Evolutionary conservation across 2,113 vertebrate genomes (phyloP), one percentile per base, ranked within the genome.

Genomic region (Burhinus oedicnemus): DNA sequence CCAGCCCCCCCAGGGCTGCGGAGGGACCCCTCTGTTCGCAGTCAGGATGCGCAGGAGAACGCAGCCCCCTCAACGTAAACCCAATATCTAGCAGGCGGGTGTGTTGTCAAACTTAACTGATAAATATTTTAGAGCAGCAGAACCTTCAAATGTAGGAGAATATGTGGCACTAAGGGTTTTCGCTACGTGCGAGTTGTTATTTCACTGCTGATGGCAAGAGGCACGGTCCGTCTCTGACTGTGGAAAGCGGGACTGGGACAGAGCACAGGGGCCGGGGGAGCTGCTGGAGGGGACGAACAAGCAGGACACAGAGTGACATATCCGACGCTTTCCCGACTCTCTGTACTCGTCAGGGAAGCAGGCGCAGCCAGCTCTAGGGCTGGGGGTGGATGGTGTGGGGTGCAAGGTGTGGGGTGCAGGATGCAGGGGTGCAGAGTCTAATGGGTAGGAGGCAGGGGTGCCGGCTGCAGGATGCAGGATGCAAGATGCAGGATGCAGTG

Each of bases 151-250:
- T 3, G 27, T 8, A 40, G 74, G 55, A 21, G 52, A n/a, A 44
- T 21, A 15, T 6, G 72, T 45, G 79, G 30, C 4, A 0, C 55
- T 21, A 5, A 17, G 32, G 20, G 29, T 47, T 58, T 75, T 30
- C 11, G 74, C 61, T 34, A 21, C 2, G 2, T 2, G 29, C 2
- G 60, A 51, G 4, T 17, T 11, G 20, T 12, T 40, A 5, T 57
- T 18, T 83, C 42, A 2, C 29, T 16, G 65, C 44, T 75, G 1
- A 8, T 2, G 44, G 47, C 6, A 4, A 11, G 64, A 13, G 42
- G 4, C 1, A 26, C 0, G 70, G 2, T 7, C 26, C 26, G 42
- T 8, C 21, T 27, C 18, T 2, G n/a, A 1, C 20, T 6, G 27
- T 4, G 61, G n/a, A 9, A 8, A 47, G 44, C 5, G 1, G 54